Evolutionary conservation across 2,797 vertebrate species (phyloP), one percentile per base, ranked within the genome.

Genomic region (Erethizon dorsatum): DNA sequence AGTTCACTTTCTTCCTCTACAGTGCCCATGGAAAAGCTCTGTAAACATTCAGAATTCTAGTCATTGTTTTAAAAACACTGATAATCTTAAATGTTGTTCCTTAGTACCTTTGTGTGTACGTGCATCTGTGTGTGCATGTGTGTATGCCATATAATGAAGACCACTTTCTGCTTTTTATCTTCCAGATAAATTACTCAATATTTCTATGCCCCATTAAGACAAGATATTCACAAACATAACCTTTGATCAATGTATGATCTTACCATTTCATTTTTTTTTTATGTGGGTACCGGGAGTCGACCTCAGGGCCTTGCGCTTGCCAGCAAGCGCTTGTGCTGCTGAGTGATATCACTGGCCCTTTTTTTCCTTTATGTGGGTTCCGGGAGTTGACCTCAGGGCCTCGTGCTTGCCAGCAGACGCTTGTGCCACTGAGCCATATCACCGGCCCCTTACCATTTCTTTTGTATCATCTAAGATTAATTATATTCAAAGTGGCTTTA

Each of bases 231-330:
- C 17, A 92, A 71, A 86, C 33, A 91, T 87, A 59, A 88, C 13
- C 41, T 96, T 90, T 41, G 54, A 79, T 90, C 56, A 85, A 26
- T 52, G 52, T 33, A 88, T 45, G 9, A 86, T 90, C 61, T 95
- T 83, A 88, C 28, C 59, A 96, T 95, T 95, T 92, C 33, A 96
- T 95, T 95, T 92, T 28, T 94, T 94, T 83, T 90, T 41, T 41
- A 41, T 41, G 37, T 41, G 37, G 37, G 37, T 41, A 41, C 37
- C 37, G 37, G 37, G 37, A 41, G 37, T 41, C 37, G 37, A 41
- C 37, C 37, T 41, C 37, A 41, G 37, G 37, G 37, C 37, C 37
- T 41, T 41, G 37, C 37, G 37, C 37, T 41, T 41, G 37, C 37
- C 37, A 41, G 37, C 37, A 41, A 41, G 37, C 37, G 37, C 37